Percentiles rank a stretch among this genome's conserved stretches.
phyloP scores from a whole-genome alignment of 2,888 invertebrate species.

The Bombyx huttoni region DNA sequence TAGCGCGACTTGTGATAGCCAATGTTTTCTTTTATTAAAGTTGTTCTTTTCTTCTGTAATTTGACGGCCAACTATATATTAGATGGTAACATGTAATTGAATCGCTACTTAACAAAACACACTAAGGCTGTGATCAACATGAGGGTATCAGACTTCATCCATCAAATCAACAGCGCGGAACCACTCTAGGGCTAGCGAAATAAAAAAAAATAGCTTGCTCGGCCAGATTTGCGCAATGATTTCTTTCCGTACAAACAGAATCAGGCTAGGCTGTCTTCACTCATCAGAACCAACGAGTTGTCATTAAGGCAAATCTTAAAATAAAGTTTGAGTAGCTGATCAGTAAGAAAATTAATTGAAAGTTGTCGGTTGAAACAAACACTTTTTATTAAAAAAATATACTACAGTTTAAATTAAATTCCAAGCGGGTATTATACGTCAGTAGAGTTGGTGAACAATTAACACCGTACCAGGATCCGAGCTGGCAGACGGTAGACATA shows the following conservation, averaged over 20 bases:
- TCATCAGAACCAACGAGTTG: background rate
- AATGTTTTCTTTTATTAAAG: no score
- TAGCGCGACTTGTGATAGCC: no score
- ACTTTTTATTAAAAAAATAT: background rate
- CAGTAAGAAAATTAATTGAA: background rate
- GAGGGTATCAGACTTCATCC: constrained; percentile 45
- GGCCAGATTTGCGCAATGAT: background rate
- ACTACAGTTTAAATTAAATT: background rate
- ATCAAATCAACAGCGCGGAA: constrained; percentile 56
- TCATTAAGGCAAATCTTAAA: background rate
- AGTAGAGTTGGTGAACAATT: constrained; percentile 6
- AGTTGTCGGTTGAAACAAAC: background rate
- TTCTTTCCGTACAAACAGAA: background rate
- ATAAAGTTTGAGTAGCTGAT: background rate
- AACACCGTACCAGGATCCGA: background rate
- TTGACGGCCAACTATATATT: background rate
- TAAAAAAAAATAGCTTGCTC: constrained; percentile 23
- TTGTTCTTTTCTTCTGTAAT: no score
- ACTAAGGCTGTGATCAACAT: constrained; percentile 21
- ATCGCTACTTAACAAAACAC: background rate
- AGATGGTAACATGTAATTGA: background rate
- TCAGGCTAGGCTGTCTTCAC: no score
- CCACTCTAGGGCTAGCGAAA: constrained; percentile 14
- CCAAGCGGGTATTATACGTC: background rate
- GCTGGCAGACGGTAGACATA: constrained; percentile 31